Base-by-base conservation (phyloP, 1,140 invertebrate genomes). In the Drosophila carrolli region DNA sequence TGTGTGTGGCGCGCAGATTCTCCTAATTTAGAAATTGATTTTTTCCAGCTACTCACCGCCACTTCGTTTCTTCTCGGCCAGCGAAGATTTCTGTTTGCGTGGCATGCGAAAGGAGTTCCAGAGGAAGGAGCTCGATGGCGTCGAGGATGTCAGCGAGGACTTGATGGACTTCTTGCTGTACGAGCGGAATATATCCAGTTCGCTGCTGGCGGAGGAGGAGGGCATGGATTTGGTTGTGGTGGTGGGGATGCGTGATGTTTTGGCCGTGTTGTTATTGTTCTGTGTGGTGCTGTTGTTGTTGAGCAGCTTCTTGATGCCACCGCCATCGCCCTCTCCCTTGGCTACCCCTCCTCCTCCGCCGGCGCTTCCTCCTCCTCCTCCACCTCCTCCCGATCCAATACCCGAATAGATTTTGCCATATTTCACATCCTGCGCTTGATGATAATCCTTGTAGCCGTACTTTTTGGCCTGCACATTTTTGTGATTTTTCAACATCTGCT, bases 401-500 rank as follows among this genome's bases (percentile, higher is more conserved):
- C 44, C 65, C 27, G 47, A 27, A 61, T 78, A 71, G 14, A 81
- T 78, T 62, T 91, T 91, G 2, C 73, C 60, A 58, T 80, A 90
- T 66, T 91, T 91, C 72, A 90, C 62, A 61, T 91, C 82, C 63
- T 70, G 83, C 27, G 90, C 43, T 75, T 86, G 90, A 43, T 91
- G 75, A 73, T 83, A 91, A 44, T 91, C 85, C 60, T 81, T 86
- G 50, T 90, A 90, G 65, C 67, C 74, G 60, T 84, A 91, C 68
- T 81, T 83, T 14, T 86, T 90, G 10, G 84, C 63, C 71, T 91
- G 84, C 4, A 78, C 75, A 82, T 91, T 91, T 83, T 91, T 91
- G 48, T 85, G 90, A 89, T 91, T 91, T 91, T 91, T 91, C 58
- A 91, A 90, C 90, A 91, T 91, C 81, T 91, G 83, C 66, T 83